Evolutionary conservation across 2,888 invertebrate species (phyloP).

Genomic region (Diplolepis rosae): DNA sequence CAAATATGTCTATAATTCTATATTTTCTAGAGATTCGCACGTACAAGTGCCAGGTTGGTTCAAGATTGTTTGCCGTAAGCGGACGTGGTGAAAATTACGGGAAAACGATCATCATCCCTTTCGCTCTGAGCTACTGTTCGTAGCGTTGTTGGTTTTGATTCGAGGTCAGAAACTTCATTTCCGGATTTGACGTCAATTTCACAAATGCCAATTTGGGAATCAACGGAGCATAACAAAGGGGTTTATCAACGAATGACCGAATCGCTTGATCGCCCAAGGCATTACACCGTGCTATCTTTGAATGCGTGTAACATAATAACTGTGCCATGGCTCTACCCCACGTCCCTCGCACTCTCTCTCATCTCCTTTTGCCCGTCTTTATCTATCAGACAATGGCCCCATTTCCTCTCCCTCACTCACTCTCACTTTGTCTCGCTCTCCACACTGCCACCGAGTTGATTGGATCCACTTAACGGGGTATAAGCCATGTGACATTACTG

Average conservation of each 20-base stretch:
- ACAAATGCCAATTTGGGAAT: constrained; percentile 64
- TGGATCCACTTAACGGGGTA: constrained; percentile 73
- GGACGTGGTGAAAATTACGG: constrained; percentile 55
- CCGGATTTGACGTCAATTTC: constrained; percentile 63
- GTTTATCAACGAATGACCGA: constrained; percentile 61
- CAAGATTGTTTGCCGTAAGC: constrained; percentile 47
- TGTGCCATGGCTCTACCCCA: constrained; percentile 49
- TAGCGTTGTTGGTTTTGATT: constrained; percentile 50
- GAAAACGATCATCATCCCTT: constrained; percentile 50
- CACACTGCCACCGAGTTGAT: constrained; percentile 69
- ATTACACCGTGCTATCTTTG: constrained; percentile 64
- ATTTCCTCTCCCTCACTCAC: constrained; percentile 11
- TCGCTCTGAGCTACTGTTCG: constrained; percentile 40
- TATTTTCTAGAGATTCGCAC: background rate
- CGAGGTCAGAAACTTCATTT: constrained; percentile 66
- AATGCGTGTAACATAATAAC: constrained; percentile 67
- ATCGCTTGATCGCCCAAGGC: constrained; percentile 63
- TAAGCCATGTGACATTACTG: constrained; percentile 67
- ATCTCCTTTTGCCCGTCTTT: constrained; percentile 43
- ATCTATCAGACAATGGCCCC: constrained; percentile 26
- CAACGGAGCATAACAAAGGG: constrained; percentile 67
- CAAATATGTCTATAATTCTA: background rate
- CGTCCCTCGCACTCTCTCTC: constrained; percentile 43
- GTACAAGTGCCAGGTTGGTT: background rate
- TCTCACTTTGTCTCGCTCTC: constrained; percentile 43